Base-by-base conservation (phyloP, 2,888 invertebrate genomes). In the Cosmopolites sordidus region DNA sequence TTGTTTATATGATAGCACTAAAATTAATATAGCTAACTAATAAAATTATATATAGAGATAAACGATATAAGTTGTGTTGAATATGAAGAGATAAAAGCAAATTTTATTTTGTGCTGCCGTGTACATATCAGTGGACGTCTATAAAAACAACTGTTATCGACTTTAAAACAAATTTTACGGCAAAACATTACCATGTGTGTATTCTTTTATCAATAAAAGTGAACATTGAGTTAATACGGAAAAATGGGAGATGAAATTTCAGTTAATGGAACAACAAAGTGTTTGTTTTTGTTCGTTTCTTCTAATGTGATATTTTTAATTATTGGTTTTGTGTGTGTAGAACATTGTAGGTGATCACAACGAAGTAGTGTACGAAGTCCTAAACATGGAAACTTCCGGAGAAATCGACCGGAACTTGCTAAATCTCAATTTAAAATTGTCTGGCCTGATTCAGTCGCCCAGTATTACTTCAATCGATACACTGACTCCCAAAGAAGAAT, bases 361-460 rank as follows among this genome's bases (percentile, higher is more conserved):
- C 5, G 86, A 86, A 45, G 72, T 83, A 30, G 80, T 82, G 61
- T 89, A 87, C 68, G 85, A 87, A 68, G 90, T 92, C 42, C 75
- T 85, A 39, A 86, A 79, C 64, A 84, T 89, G 67, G 88, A 89
- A 70, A 86, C 88, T 12, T 85, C 88, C 4, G 89, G 89, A 16
- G 88, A 89, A 69, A 71, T 88, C 61, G 88, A 88, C 68, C 78
- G 84, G 56, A 87, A 84, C 60, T 77, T 87, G 51, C 75, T 87
- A 55, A 87, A 87, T 74, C 74, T 88, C 62, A 86, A 86, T 50
- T 74, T 87, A 59, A 87, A 86, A 58, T 75, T 88, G 59, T 84
- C 87, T 11, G 86, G 83, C 60, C 73, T 88, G 59, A 80, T 88
- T 65, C 83, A 86, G 40, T 87, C 88, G 22, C 86, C 87, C 45